Conservation (phyloP, 2,113 vertebrate genomes). For the Bubo bubo region DNA sequence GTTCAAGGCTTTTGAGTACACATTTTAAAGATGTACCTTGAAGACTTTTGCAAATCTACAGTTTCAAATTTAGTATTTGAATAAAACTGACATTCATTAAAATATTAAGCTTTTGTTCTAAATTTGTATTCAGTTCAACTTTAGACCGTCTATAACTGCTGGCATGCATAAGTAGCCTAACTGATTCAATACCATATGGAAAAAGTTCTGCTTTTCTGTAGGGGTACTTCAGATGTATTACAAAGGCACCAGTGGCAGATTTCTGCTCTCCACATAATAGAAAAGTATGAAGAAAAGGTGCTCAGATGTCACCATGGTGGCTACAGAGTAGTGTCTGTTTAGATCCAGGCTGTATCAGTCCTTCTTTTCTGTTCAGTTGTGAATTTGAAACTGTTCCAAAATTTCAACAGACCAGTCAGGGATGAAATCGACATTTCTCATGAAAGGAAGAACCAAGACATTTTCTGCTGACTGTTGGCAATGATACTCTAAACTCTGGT, state of each 20-base stretch:
- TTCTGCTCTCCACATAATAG: neutral
- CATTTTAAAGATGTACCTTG: neutral
- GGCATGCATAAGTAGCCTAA: neutral
- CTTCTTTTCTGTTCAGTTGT: neutral
- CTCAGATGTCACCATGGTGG: neutral
- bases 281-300: neutral
- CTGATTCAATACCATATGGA: neutral
- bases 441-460: neutral
- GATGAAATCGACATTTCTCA: neutral
- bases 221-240: neutral
- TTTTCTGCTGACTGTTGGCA: neutral
- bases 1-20: neutral
- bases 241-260: neutral
- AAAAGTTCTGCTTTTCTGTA: neutral
- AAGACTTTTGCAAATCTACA: neutral
- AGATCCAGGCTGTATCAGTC: neutral
- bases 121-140: neutral
- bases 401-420: neutral
- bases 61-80: neutral
- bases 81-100: neutral
- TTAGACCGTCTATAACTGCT: neutral
- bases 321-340: neutral
- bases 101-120: neutral
- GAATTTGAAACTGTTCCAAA: neutral
- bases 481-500: neutral